Evolutionary conservation across 2,113 vertebrate genomes (phyloP), one percentile per base, ranked within the genome.

Genomic region (Oxyura jamaicensis): DNA sequence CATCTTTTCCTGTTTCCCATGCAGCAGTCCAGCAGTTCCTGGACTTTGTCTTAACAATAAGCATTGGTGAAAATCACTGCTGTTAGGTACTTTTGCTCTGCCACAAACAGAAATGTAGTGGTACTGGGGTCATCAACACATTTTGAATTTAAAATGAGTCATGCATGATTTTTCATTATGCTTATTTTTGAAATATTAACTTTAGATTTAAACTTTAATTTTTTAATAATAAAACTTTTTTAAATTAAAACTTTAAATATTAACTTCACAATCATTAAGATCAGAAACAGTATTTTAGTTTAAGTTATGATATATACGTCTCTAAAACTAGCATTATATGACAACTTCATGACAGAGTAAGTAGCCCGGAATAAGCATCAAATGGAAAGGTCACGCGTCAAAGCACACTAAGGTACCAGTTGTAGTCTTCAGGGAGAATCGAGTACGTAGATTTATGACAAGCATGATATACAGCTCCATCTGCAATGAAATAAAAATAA

Each of bases 391-490:
- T 10, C 39, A 66, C 31, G 18, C 3, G 63, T 55, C 39, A 58
- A 78, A 94, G 78, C 73, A 39, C 1, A 1, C 92, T 90, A 91
- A 81, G 66, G 72, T 97, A 98, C 98, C 98, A 98, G 6, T 98
- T 98, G 95, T 98, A 98, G 91, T 98, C 98, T 91, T 98, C 97
- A 88, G 98, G 97, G 90, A 98, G 98, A 93, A 97, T n/a, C 3
- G 98, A 96, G 76, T 97, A 98, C 0, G 98, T 98, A 33, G 98
- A 98, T 92, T 98, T 98, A 73, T 7, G 68, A 81, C 94, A 92
- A 94, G 81, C 59, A 78, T 2, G 83, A 91, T 48, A 86, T 33
- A 96, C 41, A 62, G 88, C 75, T 96, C 97, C 92, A 42, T 46
- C 98, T 98, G 95, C 23, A 97, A 96, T 90, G 93, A 56, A 36